These are phyloP conservation scores for Bubo blakistoni DNA, from an alignment of 2,113 vertebrate species.

Conservation along the genomic window DNA sequence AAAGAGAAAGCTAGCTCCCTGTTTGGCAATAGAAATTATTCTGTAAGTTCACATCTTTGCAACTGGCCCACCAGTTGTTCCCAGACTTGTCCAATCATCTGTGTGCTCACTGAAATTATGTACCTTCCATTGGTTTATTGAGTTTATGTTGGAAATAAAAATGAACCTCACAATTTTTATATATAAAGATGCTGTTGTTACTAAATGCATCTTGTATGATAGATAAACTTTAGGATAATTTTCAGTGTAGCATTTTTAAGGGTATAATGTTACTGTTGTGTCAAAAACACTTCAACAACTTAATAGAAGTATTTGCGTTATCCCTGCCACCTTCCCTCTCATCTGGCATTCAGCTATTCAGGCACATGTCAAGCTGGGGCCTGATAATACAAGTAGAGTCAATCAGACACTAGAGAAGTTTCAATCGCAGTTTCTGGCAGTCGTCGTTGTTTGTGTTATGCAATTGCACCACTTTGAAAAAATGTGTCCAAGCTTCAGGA, in stretches of 20 bases:
- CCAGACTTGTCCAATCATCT: neutral
- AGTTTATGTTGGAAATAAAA: neutral
- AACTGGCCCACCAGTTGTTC: slow-evolving; percentile 2
- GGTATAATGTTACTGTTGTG: neutral
- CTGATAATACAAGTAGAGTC: slow-evolving; percentile 45
- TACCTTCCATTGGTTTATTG: neutral
- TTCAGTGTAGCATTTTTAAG: neutral
- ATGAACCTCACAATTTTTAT: neutral
- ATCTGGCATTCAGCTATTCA: neutral
- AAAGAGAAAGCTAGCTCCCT: slow-evolving; percentile 34
- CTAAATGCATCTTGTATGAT: neutral
- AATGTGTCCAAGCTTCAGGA: neutral
- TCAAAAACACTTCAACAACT: slow-evolving; percentile 18
- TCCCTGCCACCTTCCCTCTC: neutral
- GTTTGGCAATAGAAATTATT: slow-evolving; percentile 38
- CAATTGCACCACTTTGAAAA: slow-evolving; percentile 22
- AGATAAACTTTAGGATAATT: neutral
- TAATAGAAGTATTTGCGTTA: slow-evolving; percentile 7
- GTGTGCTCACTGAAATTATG: neutral
- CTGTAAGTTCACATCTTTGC: slow-evolving; percentile 23
- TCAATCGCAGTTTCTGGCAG: slow-evolving; percentile 15
- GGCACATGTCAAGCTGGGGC: slow-evolving; percentile 12
- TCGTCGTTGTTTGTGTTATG: neutral
- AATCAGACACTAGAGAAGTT: neutral
- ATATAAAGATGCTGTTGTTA: neutral